Percentiles rank a stretch among this genome's conserved stretches.
These are phyloP conservation scores for Macroteleia sp. DNA, from an alignment of 2,888 invertebrate genomes.

Conservation along the genomic window DNA sequence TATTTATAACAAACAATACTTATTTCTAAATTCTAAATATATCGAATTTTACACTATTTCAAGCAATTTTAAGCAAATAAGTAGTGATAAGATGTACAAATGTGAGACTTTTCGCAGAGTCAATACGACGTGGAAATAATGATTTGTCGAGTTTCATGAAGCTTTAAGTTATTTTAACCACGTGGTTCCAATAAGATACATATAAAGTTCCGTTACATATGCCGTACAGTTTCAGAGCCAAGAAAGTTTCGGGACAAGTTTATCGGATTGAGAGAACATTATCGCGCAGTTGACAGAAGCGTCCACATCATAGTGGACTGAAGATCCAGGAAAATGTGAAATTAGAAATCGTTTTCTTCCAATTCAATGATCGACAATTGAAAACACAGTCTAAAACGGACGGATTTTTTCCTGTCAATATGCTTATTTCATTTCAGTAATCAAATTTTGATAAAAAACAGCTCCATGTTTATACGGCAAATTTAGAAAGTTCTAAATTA, in stretches of 20 bases:
- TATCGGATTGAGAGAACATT: slow-evolving; percentile 55
- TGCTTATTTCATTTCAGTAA: too few species aligned
- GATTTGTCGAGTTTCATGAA: slow-evolving; percentile 51
- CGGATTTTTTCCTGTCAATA: too few species aligned
- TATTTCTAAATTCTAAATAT: slow-evolving; percentile 19
- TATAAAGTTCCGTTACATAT: slow-evolving; percentile 51
- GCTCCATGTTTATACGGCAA: too few species aligned
- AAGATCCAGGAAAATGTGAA: not conserved
- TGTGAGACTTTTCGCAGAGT: slow-evolving; percentile 40
- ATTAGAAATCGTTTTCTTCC: slow-evolving; percentile 4
- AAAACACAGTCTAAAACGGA: too few species aligned
- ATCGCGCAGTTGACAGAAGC: slow-evolving; percentile 48
- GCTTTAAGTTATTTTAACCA: slow-evolving; percentile 56
- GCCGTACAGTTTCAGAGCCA: slow-evolving; percentile 44
- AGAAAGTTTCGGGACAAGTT: slow-evolving; percentile 53
- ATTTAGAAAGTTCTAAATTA: too few species aligned
- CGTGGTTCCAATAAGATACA: slow-evolving; percentile 56
- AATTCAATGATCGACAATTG: too few species aligned
- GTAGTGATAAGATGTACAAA: slow-evolving; percentile 20
- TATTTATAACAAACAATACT: too few species aligned
- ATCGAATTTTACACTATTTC: slow-evolving; percentile 6
- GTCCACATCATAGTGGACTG: slow-evolving; percentile 16
- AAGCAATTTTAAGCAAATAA: slow-evolving; percentile 36
- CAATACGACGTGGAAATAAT: slow-evolving; percentile 52
- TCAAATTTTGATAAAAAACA: too few species aligned